Conservation (phyloP, 2,113 vertebrate genomes). For the Gallinago jamesoni region DNA sequence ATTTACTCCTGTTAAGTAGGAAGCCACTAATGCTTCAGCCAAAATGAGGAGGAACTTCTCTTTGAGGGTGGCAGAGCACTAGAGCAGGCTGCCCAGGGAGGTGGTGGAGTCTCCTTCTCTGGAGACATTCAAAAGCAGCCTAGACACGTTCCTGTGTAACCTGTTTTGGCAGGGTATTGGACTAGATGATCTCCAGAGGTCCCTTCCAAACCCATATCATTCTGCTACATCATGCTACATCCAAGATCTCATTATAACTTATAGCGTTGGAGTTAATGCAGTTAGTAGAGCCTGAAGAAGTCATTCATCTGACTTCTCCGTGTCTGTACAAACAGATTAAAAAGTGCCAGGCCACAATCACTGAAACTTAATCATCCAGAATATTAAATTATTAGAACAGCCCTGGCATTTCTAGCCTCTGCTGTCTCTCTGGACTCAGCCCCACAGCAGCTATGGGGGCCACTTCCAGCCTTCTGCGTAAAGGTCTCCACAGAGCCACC, state of each 20-base stretch:
- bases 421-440: background rate
- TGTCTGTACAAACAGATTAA: background rate
- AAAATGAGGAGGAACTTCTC: background rate
- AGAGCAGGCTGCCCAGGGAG: too few relatives aligned
- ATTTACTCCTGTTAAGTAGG: background rate
- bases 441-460: background rate
- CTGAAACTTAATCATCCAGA: background rate
- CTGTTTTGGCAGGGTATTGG: too few relatives aligned
- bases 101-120: too few relatives aligned
- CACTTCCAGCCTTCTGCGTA: background rate
- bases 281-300: background rate
- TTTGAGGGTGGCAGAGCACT: too few relatives aligned
- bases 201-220: too few relatives aligned
- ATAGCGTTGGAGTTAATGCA: background rate
- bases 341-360: background rate
- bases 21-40: background rate
- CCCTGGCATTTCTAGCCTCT: background rate
- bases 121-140: too few relatives aligned
- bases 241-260: background rate
- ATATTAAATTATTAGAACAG: background rate
- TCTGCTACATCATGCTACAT: background rate
- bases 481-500: background rate
- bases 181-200: too few relatives aligned
- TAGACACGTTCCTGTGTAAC: too few relatives aligned
- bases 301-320: background rate